These are phyloP conservation scores for Nephila pilipes DNA, from an alignment of 1,140 invertebrate genomes.

Conservation along the genomic window DNA sequence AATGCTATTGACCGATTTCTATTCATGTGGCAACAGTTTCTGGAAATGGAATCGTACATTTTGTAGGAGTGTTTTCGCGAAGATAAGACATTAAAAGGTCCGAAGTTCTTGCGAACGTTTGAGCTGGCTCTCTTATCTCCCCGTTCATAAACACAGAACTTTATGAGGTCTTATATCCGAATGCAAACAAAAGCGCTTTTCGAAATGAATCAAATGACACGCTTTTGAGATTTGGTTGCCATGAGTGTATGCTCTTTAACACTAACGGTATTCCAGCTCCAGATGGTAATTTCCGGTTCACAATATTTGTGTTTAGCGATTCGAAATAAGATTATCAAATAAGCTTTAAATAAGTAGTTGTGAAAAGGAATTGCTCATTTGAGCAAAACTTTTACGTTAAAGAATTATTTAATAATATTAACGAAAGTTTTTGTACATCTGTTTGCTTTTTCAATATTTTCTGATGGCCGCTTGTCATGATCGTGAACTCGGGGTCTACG, in stretches of 20 bases:
- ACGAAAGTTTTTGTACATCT: too few species aligned
- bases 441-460: too few species aligned
- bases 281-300: too few species aligned
- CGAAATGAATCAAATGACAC: not conserved
- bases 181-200: constrained; percentile 12
- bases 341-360: too few species aligned
- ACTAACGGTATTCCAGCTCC: too few species aligned
- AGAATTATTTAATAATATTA: too few species aligned
- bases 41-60: not conserved
- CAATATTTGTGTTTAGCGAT: too few species aligned
- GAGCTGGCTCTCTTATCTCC: not conserved
- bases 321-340: too few species aligned
- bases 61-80: not conserved
- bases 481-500: too few species aligned
- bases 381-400: too few species aligned
- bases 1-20: not conserved
- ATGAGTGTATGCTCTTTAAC: not conserved
- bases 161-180: not conserved
- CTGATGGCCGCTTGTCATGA: too few species aligned
- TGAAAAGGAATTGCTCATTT: too few species aligned
- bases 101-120: not conserved
- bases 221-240: not conserved
- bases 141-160: not conserved
- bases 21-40: not conserved
- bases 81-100: not conserved